Evolutionary conservation across 2,113 vertebrate species (phyloP).

Genomic region (Acanthochromis polyacanthus): DNA sequence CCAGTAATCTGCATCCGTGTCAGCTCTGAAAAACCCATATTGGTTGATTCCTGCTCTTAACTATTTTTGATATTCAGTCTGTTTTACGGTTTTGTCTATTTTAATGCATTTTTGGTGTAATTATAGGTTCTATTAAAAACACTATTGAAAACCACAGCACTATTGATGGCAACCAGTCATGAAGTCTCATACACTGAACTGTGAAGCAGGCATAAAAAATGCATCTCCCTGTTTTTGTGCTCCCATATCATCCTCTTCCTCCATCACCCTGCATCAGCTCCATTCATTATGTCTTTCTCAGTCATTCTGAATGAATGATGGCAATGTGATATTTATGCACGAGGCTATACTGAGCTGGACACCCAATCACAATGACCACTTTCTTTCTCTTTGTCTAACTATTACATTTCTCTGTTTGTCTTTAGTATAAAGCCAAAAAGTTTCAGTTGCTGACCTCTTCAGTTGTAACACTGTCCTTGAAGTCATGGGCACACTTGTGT

Average conservation of each 20-base stretch:
- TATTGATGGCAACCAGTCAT: neutral
- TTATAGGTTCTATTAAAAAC: no score
- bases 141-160: neutral
- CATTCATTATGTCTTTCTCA: neutral
- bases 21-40: no score
- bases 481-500: neutral
- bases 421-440: neutral
- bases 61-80: no score
- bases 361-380: neutral
- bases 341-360: slow-evolving; percentile 40
- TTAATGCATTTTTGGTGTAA: no score
- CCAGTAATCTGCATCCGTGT: no score
- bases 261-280: neutral
- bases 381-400: neutral
- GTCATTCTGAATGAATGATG: slow-evolving; percentile 73
- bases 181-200: neutral
- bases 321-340: slow-evolving; percentile 52
- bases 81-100: no score
- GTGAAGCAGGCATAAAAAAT: neutral
- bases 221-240: slow-evolving; percentile 1
- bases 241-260: neutral
- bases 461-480: neutral
- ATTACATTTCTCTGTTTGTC: neutral
- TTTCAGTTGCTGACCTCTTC: neutral
- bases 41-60: no score